These are phyloP conservation scores for Styela clava DNA, from an alignment of 23 tunicate genomes.

Conservation along the genomic window DNA sequence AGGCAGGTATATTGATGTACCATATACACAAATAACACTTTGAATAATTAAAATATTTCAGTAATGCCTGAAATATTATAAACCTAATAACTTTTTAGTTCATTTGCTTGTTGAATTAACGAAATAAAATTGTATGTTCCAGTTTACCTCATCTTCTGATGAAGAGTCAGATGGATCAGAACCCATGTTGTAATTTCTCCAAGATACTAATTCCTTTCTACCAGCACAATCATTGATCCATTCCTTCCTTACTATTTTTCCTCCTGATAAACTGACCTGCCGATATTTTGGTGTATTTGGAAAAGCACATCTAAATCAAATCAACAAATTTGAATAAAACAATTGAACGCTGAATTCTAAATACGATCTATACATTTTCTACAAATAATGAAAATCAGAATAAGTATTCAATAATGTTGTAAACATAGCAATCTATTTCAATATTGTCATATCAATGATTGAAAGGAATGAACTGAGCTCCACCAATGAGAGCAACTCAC, in stretches of 20 bases:
- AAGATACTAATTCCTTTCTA: conserved; percentile 30
- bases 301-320: conserved; percentile 66
- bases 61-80: too few relatives aligned
- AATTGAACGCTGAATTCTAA: too few relatives aligned
- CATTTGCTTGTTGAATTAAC: too few relatives aligned
- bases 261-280: conserved; percentile 43
- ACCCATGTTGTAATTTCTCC: conserved; percentile 47
- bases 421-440: neutral
- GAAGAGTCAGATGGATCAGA: conserved; percentile 18
- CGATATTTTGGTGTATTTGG: conserved; percentile 79
- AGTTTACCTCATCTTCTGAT: conserved; percentile 14
- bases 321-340: too few relatives aligned
- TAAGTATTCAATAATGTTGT: neutral
- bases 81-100: too few relatives aligned
- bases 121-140: too few relatives aligned
- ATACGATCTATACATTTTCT: neutral
- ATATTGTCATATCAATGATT: too few relatives aligned
- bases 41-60: too few relatives aligned
- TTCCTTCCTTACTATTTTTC: conserved; percentile 37
- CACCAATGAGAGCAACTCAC: too few relatives aligned
- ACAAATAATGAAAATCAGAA: neutral
- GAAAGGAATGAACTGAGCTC: too few relatives aligned
- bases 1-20: too few relatives aligned
- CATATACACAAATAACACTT: too few relatives aligned
- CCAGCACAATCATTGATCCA: conserved; percentile 63